Base-by-base conservation (phyloP, 2,888 invertebrate genomes). In the Tetrapedia diversipes region DNA sequence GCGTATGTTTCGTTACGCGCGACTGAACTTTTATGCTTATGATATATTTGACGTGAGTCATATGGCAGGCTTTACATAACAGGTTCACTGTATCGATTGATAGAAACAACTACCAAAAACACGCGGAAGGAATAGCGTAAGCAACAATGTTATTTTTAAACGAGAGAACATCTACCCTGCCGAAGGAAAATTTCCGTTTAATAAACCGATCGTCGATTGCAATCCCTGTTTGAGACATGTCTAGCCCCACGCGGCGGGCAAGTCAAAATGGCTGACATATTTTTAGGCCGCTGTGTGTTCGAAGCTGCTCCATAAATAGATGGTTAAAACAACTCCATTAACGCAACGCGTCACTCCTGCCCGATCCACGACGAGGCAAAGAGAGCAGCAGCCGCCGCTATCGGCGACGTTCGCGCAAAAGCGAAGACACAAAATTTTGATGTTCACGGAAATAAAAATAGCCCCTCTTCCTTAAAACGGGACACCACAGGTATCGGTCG, bases 311-410 rank as follows among this genome's bases (percentile, higher is more conserved):
- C 71, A 56, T 66, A 80, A 83, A 82, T 86, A 77, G 72, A 79
- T 60, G 34, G 75, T 84, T 77, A 79, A 86, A 84, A 80, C 72
- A 86, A 82, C 72, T 86, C 78, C 79, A 84, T 85, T 79, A 85
- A 82, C 53, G 71, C 70, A 73, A 64, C 53, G 34, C 69, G 39
- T 34, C 68, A 43, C 56, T 70, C 69, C 75, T 60, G 47, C 54
- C 57, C 67, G 68, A 81, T 74, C 59, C 19, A 4, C 29, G 29
- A 7, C 29, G n/a, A n/a, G n/a, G 19, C 43, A 41, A 27, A 29
- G 11, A 27, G 10, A 22, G 14, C 4, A 29, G 3, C 2, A 4
- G 19, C 2, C 7, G 22, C 1, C 4, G 29, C 34, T 10, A 63
- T 63, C 37, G 49, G 32, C 19, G 37, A 63, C 27, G n/a, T 49